Base-by-base conservation (phyloP, 2,113 vertebrate species). In the Brachyhypopomus gauderio region DNA sequence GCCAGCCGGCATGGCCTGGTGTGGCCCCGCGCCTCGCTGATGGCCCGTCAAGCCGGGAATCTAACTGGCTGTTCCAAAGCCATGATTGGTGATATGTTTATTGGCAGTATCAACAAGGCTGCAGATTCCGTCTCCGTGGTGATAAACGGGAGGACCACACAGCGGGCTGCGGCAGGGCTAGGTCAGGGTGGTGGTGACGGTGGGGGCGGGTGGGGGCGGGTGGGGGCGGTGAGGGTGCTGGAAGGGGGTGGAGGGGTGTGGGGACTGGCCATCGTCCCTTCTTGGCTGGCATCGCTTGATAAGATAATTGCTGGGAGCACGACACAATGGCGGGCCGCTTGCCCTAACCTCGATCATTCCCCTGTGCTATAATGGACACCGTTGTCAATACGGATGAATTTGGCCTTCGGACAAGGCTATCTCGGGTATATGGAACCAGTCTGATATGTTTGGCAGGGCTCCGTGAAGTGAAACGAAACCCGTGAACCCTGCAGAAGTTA, bases 61-160 rank as follows among this genome's bases (percentile, higher is more conserved):
- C 88, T 84, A 78, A 63, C 55, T 34, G 75, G 27, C 77, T 80
- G 84, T 17, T 89, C 85, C 85, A 75, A 75, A 88, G 81, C 81
- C 90, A 86, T 75, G 88, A 90, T 87, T 88, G 84, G 89, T 87
- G 89, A 90, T 90, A 84, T 91, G 86, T 92, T 91, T 90, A 90
- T 91, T 91, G 90, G 90, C 89, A 79, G 86, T 92, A 92, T 93
- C 92, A 90, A 83, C 87, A 25, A 56, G 89, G 87, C 74, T 79
- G 84, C 90, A 92, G 91, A 88, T 85, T 88, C 86, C 84, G 87
- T 89, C 78, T 86, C 83, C 80, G 79, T 62, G 41, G 87, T 83
- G 86, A 89, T 91, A 90, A 91, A 90, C 78, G 82, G 83, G 87
- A 85, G 80, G 22, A 66, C 55, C 86, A 89, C 87, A 77, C 85